Evolutionary conservation across 2,888 invertebrate genomes (phyloP), one percentile per base, ranked within the genome.

Genomic region (Polymixis lichenea): DNA sequence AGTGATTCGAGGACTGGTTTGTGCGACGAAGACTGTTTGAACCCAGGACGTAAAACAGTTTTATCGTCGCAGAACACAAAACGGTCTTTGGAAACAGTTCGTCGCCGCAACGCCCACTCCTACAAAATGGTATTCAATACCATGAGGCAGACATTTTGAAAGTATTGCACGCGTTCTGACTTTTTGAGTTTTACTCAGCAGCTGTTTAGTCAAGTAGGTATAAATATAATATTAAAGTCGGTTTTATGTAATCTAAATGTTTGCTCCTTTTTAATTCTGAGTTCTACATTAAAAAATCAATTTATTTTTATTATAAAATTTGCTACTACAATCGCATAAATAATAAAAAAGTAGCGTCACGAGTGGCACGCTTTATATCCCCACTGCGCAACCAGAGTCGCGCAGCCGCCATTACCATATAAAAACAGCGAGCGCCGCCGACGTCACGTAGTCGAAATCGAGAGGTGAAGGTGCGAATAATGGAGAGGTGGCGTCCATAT

Each of bases 381-480:
- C 95, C 95, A 92, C 96, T 82, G 92, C 94, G 95, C 95, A 95
- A 43, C 77, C 72, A 64, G 28, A 85, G 82, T 78, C 90, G 94
- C 95, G 95, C 95, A 94, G 95, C 94, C 94, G 95, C 94, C 94
- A 94, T 94, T 87, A 83, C 86, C 78, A 82, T 94, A 95, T 96
- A 95, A 93, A 96, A 92, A 90, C 92, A 64, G 69, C 86, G 92
- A 90, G 93, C 94, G 93, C 94, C 92, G 85, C 89, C 94, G 90
- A 91, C 93, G 94, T 95, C 93, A 95, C 95, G 95, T 95, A 96
- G 96, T 96, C 93, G 94, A 95, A 95, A 94, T 95, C 95, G 95
- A 95, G 94, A 95, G 95, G 96, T 92, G 95, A 94, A 95, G 94
- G 93, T 93, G 95, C 91, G 91, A 95, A 95, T 95, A 93, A 96